These are phyloP conservation scores for Caenorhabditis auriculariae DNA, from an alignment of 2,888 invertebrate species.

Conservation along the genomic window DNA sequence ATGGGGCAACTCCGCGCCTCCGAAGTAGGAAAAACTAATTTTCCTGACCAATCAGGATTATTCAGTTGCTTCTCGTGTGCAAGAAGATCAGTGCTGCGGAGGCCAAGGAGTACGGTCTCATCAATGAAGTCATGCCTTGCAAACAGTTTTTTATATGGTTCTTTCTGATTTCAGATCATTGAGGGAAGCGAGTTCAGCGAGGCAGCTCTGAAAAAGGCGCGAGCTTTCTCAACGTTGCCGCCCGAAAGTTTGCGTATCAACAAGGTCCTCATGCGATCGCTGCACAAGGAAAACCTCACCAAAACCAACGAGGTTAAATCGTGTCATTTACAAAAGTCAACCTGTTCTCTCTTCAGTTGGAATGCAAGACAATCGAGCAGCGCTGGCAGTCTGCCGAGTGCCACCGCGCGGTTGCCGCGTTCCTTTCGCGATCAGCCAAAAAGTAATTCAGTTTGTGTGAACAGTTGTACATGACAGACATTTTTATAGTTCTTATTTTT, in stretches of 20 bases:
- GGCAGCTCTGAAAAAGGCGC: slow-evolving; percentile 32
- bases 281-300: slow-evolving; percentile 69
- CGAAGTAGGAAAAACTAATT: slow-evolving; percentile 16
- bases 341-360: slow-evolving; percentile 64
- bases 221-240: slow-evolving; percentile 44
- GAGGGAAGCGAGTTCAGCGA: slow-evolving; percentile 64
- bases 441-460: slow-evolving; percentile 14
- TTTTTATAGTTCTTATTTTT: background rate
- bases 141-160: slow-evolving; percentile 28
- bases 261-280: slow-evolving; percentile 74
- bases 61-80: slow-evolving; percentile 72
- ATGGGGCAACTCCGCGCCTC: slow-evolving; percentile 79
- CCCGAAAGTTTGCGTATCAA: slow-evolving; percentile 72
- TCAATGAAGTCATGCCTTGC: slow-evolving; percentile 77
- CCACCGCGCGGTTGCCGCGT: slow-evolving; percentile 70
- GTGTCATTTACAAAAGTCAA: background rate
- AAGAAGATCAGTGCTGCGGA: slow-evolving; percentile 79
- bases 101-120: slow-evolving; percentile 77
- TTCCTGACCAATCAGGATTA: slow-evolving; percentile 21
- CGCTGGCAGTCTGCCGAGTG: slow-evolving; percentile 75
- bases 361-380: slow-evolving; percentile 73
- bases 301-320: slow-evolving; percentile 55
- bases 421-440: slow-evolving; percentile 65
- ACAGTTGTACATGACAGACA: slow-evolving; percentile 3
- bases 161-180: slow-evolving; percentile 69